Evolutionary conservation across 1,140 invertebrate species (phyloP), one percentile per base, ranked within the genome.

Genomic region (Bombus cullumanus): DNA sequence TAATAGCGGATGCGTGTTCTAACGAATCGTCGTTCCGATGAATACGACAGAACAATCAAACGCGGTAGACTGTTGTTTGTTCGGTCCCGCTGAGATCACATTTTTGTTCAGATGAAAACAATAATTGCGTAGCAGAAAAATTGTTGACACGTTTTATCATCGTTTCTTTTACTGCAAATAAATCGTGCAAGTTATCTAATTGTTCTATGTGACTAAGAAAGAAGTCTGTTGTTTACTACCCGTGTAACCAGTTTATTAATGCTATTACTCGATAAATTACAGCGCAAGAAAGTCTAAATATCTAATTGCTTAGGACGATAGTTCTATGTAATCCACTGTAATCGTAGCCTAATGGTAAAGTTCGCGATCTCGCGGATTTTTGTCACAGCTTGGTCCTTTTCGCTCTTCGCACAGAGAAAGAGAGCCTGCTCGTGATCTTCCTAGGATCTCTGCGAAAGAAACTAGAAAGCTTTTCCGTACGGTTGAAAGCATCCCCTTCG

Each of bases 51-150:
- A n/a, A 1, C 59, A 1, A 62, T 62, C 28, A 5, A n/a, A 62
- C 9, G 22, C 1, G 28, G 10, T 2, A 13, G 2, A 13, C 12
- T 5, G 3, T 4, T 5, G 10, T 0, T 62, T 5, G 1, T 9
- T 59, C 28, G 3, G 3, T n/a, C 59, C 12, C 59, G 57, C 10
- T 28, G 28, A 62, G 9, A 12, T 8, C 8, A 13, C 28, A 5
- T 62, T 62, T 28, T 62, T 1, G 3, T 62, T n/a, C 1, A 0
- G 10, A 3, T 1, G 28, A 12, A n/a, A n/a, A n/a, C 25, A 3
- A 62, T n/a, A 10, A 62, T 62, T 9, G 28, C 1, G 25, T 28
- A 1, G 4, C 10, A 9, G 28, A 13, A 13, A 53, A 62, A 62
- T n/a, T 28, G 10, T 62, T n/a, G 10, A 12, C 28, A 13, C 59